These are phyloP conservation scores for Perithous albicinctus DNA, from an alignment of 2,888 invertebrate genomes.

Conservation along the genomic window DNA sequence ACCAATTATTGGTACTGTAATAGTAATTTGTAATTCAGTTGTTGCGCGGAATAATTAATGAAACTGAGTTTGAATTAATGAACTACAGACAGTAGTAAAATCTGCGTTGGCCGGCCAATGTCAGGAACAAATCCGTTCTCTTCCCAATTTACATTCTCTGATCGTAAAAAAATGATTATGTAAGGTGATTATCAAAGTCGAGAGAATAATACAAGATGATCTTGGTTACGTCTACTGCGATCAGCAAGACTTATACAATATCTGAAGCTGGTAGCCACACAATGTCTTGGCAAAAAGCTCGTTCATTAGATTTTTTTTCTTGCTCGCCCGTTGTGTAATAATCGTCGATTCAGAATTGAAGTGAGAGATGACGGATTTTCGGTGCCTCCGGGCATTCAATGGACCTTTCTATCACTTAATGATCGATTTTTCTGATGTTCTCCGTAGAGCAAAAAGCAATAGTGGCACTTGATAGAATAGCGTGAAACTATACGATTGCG, in stretches of 20 bases:
- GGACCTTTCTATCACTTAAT: background rate
- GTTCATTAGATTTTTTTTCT: background rate
- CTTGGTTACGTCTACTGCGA: background rate
- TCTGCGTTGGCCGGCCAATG: background rate
- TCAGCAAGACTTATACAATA: too few species aligned
- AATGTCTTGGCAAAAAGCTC: background rate
- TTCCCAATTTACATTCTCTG: background rate
- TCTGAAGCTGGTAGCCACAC: too few species aligned
- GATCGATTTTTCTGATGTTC: background rate
- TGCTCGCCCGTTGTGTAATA: background rate
- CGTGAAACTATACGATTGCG: background rate
- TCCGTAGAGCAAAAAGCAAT: background rate
- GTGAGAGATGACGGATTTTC: slow-evolving; percentile 4
- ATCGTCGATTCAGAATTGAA: background rate
- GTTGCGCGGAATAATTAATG: too few species aligned
- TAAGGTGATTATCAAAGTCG: background rate
- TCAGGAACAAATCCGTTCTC: too few species aligned
- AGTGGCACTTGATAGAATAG: background rate
- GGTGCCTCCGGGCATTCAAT: background rate
- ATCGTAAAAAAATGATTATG: background rate
- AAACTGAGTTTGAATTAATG: too few species aligned
- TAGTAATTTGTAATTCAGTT: too few species aligned
- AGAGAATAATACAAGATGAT: background rate
- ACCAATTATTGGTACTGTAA: too few species aligned
- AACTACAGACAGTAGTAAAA: background rate